Conservation (phyloP, 2,888 invertebrate species). For the Hoplodrina ambigua region DNA sequence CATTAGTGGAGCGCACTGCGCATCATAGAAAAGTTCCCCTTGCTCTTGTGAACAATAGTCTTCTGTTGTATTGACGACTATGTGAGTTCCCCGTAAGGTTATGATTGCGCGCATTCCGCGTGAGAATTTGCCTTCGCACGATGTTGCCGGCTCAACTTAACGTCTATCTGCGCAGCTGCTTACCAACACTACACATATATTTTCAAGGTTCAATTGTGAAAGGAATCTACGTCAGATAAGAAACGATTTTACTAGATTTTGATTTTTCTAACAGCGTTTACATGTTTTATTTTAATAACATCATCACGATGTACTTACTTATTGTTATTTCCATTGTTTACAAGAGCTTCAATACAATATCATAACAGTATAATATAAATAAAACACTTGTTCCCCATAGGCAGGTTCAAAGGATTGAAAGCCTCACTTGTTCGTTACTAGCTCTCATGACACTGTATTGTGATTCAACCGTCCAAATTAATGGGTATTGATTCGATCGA, state of each 20-base stretch:
- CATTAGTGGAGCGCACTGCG: constrained; percentile 47
- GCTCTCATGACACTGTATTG: constrained; percentile 74
- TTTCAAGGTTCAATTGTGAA: constrained; percentile 84
- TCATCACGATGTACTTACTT: background rate
- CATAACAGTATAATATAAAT: constrained; percentile 8
- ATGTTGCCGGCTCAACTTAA: constrained; percentile 68
- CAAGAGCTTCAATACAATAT: constrained; percentile 21
- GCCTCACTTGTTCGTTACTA: constrained; percentile 79
- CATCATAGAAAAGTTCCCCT: constrained; percentile 58
- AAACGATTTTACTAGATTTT: constrained; percentile 54
- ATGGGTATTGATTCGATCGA: constrained; percentile 65
- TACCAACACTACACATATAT: constrained; percentile 71
- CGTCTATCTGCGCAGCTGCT: constrained; percentile 74
- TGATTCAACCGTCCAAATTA: constrained; percentile 77
- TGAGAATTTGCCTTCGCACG: constrained; percentile 79
- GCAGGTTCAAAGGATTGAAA: constrained; percentile 66
- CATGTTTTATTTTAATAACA: constrained; percentile 4
- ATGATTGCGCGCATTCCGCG: constrained; percentile 78
- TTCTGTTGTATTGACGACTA: constrained; percentile 50
- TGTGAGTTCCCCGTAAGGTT: constrained; percentile 72
- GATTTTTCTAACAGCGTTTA: constrained; percentile 25
- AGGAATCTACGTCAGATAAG: constrained; percentile 71
- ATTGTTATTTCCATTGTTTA: constrained; percentile 30
- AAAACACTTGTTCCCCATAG: constrained; percentile 21
- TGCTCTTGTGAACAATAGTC: constrained; percentile 61